Percentiles rank a stretch among this genome's conserved stretches.
Conservation (phyloP, 2,888 invertebrate species). For the Agriopis marginaria region DNA sequence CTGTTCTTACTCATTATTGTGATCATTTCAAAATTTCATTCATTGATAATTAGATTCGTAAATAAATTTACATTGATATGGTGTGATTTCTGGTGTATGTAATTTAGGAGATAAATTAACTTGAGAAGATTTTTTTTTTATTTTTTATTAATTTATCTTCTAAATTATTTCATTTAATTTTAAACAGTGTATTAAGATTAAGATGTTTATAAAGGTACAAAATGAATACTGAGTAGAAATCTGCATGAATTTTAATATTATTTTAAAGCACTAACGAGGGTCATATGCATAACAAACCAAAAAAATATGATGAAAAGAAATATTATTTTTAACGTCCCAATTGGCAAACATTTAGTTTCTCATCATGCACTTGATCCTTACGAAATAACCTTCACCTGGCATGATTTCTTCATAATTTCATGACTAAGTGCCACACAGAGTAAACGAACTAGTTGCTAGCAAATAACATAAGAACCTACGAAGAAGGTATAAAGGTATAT, state of each 20-base stretch:
- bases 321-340: not conserved
- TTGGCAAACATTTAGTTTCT: constrained; percentile 23
- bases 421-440: constrained; percentile 71
- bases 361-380: constrained; percentile 58
- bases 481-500: too few species aligned
- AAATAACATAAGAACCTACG: constrained; percentile 36
- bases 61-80: too few species aligned
- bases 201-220: constrained; percentile 29
- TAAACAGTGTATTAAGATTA: not conserved
- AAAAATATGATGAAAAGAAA: not conserved
- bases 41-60: too few species aligned
- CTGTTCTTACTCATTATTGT: too few species aligned
- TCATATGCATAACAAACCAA: constrained; percentile 32
- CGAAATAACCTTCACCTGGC: constrained; percentile 49
- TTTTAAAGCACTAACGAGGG: constrained; percentile 9
- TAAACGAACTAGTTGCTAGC: constrained; percentile 63
- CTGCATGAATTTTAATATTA: constrained; percentile 25
- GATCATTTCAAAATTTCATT: too few species aligned
- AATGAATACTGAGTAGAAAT: not conserved
- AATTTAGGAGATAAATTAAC: too few species aligned
- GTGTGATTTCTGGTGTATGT: too few species aligned
- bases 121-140: not conserved
- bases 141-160: not conserved
- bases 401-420: constrained; percentile 55
- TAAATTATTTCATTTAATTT: not conserved